Percentiles rank a stretch among this genome's conserved stretches.
Conservation (phyloP, 2,797 vertebrate species). For the Intellagama lesueurii region DNA sequence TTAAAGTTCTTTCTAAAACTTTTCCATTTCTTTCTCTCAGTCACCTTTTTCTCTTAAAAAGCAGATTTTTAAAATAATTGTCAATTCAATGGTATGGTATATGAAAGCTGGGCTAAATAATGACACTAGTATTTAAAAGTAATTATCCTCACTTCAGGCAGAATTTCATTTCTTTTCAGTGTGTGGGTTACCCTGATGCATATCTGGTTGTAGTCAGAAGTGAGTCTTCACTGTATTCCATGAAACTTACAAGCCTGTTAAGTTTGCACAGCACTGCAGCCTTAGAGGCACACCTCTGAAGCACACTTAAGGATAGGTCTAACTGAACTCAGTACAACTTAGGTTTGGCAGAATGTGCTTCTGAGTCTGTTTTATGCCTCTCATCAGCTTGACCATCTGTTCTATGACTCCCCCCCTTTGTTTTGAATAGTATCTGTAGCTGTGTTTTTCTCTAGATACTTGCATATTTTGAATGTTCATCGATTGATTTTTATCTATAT, state of each 20-base stretch:
- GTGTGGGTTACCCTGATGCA: background rate
- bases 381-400: background rate
- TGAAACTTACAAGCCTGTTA: background rate
- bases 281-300: background rate
- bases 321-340: too few relatives aligned
- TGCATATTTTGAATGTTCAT: background rate
- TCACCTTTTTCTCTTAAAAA: conserved; percentile 16
- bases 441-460: background rate
- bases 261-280: background rate
- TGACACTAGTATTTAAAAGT: background rate
- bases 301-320: background rate
- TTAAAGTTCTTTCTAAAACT: conserved; percentile 37
- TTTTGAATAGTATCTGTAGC: background rate
- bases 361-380: too few relatives aligned
- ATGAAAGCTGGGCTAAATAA: conserved; percentile 3
- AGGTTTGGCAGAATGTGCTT: background rate
- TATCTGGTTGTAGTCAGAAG: background rate
- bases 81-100: background rate
- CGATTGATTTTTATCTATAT: too few relatives aligned
- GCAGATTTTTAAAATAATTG: conserved; percentile 1
- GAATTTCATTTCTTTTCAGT: background rate
- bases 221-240: background rate
- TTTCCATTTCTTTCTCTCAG: conserved; percentile 17
- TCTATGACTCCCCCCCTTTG: too few relatives aligned
- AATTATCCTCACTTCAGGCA: background rate